Percentiles rank a stretch among this genome's conserved stretches.
phyloP scores from a whole-genome alignment of 2,888 invertebrate genomes.

The Schizotus pectinicornis region DNA sequence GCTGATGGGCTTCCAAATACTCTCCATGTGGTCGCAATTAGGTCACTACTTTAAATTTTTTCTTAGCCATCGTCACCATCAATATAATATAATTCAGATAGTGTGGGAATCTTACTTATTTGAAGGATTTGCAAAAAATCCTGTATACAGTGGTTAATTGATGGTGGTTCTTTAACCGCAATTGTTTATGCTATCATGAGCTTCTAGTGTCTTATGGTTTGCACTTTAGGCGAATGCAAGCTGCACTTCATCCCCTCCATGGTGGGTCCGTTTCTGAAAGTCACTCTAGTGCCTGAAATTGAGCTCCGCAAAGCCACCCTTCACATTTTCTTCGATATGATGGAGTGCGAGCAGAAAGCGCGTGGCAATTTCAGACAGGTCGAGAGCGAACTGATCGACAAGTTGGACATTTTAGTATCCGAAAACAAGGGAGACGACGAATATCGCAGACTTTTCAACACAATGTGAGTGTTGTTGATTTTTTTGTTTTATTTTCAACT shows the following conservation, averaged over 20 bases:
- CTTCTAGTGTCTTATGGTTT: conserved; percentile 3
- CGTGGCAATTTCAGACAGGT: conserved; percentile 89
- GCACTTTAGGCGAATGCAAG: conserved; percentile 75
- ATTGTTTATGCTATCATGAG: too few relatives aligned
- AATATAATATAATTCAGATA: too few relatives aligned
- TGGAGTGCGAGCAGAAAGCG: conserved; percentile 87
- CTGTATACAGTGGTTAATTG: too few relatives aligned
- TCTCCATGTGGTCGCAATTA: conserved; percentile 90
- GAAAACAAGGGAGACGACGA: conserved; percentile 95
- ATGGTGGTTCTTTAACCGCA: too few relatives aligned
- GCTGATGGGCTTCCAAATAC: conserved; percentile 88
- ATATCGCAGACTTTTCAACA: conserved; percentile 90
- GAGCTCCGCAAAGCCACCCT: conserved; percentile 87
- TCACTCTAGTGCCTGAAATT: conserved; percentile 87
- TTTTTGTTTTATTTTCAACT: conserved; percentile 16
- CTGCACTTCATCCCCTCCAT: conserved; percentile 89
- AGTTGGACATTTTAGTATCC: conserved; percentile 88
- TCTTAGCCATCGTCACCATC: too few relatives aligned
- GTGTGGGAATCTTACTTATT: too few relatives aligned
- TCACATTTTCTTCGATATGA: conserved; percentile 93
- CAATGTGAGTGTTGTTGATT: conserved; percentile 79
- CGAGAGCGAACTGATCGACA: conserved; percentile 92
- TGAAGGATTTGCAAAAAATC: too few relatives aligned
- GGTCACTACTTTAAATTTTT: conserved; percentile 62
- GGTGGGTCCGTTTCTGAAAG: conserved; percentile 92